Conservation (phyloP, 1,140 invertebrate genomes). For the Paraescarpia echinospica region DNA sequence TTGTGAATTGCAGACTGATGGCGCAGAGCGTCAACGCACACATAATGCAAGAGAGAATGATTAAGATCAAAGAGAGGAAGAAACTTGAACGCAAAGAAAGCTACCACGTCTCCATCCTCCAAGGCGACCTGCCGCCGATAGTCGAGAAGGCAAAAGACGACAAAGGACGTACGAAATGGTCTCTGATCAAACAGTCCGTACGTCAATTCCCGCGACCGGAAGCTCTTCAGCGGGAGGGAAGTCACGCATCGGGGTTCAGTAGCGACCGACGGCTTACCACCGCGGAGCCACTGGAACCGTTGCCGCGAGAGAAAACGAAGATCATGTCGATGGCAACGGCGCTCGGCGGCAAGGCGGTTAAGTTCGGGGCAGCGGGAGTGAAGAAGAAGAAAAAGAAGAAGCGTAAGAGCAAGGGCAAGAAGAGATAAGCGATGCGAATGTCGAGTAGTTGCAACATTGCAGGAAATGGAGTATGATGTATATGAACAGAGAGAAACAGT, state of each 20-base stretch:
- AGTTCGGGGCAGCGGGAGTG: slow-evolving; percentile 12
- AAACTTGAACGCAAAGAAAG: background rate
- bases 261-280: background rate
- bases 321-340: slow-evolving; percentile 19
- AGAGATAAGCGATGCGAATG: background rate
- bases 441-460: background rate
- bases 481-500: no score
- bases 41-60: background rate
- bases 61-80: background rate
- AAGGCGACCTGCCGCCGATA: background rate
- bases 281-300: background rate
- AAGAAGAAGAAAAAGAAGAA: slow-evolving; percentile 24
- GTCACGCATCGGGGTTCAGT: background rate
- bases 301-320: background rate
- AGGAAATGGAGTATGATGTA: background rate
- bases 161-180: background rate
- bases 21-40: background rate
- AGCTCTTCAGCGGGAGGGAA: background rate
- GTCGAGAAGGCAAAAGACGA: background rate
- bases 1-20: background rate
- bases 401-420: slow-evolving; percentile 3
- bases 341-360: slow-evolving; percentile 17
- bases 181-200: background rate
- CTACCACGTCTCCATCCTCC: background rate
- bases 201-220: background rate